Evolutionary conservation across 2,113 vertebrate species (phyloP).

Genomic region (Equus przewalskii): DNA sequence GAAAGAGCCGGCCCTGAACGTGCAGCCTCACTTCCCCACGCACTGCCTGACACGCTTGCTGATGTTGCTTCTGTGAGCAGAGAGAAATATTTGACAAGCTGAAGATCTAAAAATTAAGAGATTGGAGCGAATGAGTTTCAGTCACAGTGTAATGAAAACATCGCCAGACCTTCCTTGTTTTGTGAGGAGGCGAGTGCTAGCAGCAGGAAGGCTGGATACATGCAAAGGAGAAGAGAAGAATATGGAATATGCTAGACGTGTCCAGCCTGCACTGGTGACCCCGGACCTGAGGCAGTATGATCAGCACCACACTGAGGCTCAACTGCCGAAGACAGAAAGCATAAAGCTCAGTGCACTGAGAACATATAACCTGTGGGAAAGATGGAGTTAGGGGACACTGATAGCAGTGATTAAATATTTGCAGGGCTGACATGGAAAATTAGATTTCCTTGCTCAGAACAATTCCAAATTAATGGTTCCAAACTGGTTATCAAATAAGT

Average conservation of each 20-base stretch:
- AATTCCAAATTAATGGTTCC: background rate
- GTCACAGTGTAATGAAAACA: background rate
- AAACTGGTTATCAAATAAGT: background rate
- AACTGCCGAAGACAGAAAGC: background rate
- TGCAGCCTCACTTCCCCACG: too few species aligned
- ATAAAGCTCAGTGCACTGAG: background rate
- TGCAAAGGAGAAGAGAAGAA: background rate
- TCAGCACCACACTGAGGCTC: background rate
- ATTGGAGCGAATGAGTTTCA: background rate
- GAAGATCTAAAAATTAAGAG: background rate
- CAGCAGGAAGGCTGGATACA: background rate
- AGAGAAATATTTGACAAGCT: background rate
- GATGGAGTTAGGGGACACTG: background rate
- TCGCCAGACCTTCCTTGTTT: background rate
- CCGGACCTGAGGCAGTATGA: background rate
- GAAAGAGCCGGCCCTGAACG: too few species aligned
- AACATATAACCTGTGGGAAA: background rate
- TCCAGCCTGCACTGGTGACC: background rate
- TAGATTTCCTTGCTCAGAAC: background rate
- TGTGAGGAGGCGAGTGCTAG: background rate
- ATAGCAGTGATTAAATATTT: background rate
- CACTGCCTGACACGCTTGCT: background rate
- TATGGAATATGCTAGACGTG: rapidly evolving
- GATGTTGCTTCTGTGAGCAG: background rate
- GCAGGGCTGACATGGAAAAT: background rate